Evolutionary conservation across 2,113 vertebrate genomes (phyloP), one percentile per base, ranked within the genome.

Genomic region (Myrmecobius fasciatus): DNA sequence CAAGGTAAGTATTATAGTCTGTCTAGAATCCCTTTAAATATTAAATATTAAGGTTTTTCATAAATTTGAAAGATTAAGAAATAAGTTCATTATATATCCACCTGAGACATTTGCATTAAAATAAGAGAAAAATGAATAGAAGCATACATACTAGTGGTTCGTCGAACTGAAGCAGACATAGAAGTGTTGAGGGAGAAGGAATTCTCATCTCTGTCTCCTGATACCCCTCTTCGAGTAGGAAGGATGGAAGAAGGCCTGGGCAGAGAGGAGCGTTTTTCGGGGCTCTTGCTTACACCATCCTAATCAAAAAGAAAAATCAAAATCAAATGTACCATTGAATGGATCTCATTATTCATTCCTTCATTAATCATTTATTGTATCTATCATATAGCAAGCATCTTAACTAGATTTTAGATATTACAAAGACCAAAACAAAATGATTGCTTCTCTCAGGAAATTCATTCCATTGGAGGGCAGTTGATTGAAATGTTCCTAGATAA

Each of bases 161-260:
- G 98, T 97, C 99, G 99, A n/a, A 99, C 99, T 96, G 99, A 99
- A 0, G 99, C 99, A 91, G 99, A 99, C 8, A 99, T 98, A 4
- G 99, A 99, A 92, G 99, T 98, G 95, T 99, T 99, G 97, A 99
- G 99, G 95, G 99, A 99, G 94, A 99, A 99, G 90, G 99, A 99
- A 95, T 99, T 99, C 96, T 99, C 99, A 60, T 99, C 99, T 95
- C 98, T 96, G 97, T 99, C 99, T 60, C 99, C 98, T 46, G 99
- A 99, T 0, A 98, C 92, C 3, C 98, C 98, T 53, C 99, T 98
- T 94, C 99, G 99, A 95, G 99, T 98, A 95, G 99, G 99, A 91
- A 99, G 98, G 93, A 99, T 99, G 1, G 99, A 99, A 89, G 99
- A 99, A 52, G 99, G 99, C 92, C 99, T 99, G 0, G 99, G 99